Evolutionary conservation across 2,888 invertebrate species (phyloP), one percentile per base, ranked within the genome.

Genomic region (Coleophora flavipennella): DNA sequence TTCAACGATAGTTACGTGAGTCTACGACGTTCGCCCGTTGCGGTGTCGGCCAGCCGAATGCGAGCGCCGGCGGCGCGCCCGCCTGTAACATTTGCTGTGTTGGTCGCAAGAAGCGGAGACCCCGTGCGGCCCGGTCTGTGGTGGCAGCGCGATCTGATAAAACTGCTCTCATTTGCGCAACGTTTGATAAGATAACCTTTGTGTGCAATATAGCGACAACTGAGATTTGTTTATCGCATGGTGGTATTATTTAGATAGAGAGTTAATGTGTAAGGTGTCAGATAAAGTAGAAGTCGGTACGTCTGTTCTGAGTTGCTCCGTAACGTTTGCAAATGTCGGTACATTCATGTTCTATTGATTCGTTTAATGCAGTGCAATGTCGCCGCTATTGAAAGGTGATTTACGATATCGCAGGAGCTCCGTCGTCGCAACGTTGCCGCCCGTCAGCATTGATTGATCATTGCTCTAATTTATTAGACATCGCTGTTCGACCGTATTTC

Each of bases 151-250:
- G 47, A 57, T 49, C 51, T 60, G 70, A 68, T 68, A 71, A 71
- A 4, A 76, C 72, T 73, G 74, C 55, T 73, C 79, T 75, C 76
- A 71, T 80, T 83, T 77, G 75, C 69, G 72, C 79, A 78, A 74
- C 67, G 56, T 57, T 72, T 71, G 83, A 83, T 83, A 80, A 72
- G 71, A 72, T 45, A 54, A 50, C 71, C 67, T 76, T 76, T 73
- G 64, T 72, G 69, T 67, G 62, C 60, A 62, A 75, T 73, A 68
- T 73, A 68, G 72, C 62, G 57, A 59, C 59, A 59, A 67, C 65
- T 60, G 68, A 73, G 83, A 83, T 83, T 83, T 80, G 69, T 77
- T 62, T 70, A 53, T 60, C 55, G 65, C 77, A 68, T 67, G 52
- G 47, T 20, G 44, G 42, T 57, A 59, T 65, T 65, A 61, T 13